Evolutionary conservation across 1,140 invertebrate species (phyloP).

Genomic region (Sinonovacula constricta): DNA sequence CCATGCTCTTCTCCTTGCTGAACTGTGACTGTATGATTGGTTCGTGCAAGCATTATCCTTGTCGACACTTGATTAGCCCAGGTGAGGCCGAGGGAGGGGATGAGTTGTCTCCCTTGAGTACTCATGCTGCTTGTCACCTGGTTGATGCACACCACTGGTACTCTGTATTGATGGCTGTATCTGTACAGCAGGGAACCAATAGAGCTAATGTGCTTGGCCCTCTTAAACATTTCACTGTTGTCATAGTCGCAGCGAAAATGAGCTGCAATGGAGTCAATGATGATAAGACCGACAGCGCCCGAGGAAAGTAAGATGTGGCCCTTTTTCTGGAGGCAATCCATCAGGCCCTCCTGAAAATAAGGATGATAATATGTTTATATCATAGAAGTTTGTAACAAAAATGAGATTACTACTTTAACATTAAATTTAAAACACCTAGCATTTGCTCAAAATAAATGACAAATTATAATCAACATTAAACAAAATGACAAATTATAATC

Average conservation of each 20-base stretch:
- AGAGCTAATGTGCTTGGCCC: constrained; percentile 82
- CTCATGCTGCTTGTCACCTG: constrained; percentile 81
- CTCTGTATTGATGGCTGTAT: constrained; percentile 80
- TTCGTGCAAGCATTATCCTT: constrained; percentile 81
- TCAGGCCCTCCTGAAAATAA: constrained; percentile 82
- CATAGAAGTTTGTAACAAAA: too few species aligned
- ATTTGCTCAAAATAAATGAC: too few species aligned
- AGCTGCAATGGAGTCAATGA: constrained; percentile 88
- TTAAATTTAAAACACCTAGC: too few species aligned
- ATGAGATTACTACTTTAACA: too few species aligned
- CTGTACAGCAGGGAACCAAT: constrained; percentile 82
- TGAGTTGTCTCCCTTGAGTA: constrained; percentile 30
- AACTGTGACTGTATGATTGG: constrained; percentile 37
- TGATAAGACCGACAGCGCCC: constrained; percentile 82
- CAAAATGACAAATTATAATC: too few species aligned
- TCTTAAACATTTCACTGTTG: constrained; percentile 70
- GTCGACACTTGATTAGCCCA: constrained; percentile 86
- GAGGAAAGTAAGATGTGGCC: constrained; percentile 80
- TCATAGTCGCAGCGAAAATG: constrained; percentile 84
- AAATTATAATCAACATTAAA: too few species aligned
- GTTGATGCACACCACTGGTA: constrained; percentile 86
- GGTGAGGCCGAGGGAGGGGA: constrained; percentile 80
- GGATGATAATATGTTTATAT: too few species aligned
- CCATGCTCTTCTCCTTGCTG: constrained; percentile 42
- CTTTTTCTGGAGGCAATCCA: constrained; percentile 81